Conservation (phyloP, 1,140 invertebrate genomes). For the Ladona fulva region DNA sequence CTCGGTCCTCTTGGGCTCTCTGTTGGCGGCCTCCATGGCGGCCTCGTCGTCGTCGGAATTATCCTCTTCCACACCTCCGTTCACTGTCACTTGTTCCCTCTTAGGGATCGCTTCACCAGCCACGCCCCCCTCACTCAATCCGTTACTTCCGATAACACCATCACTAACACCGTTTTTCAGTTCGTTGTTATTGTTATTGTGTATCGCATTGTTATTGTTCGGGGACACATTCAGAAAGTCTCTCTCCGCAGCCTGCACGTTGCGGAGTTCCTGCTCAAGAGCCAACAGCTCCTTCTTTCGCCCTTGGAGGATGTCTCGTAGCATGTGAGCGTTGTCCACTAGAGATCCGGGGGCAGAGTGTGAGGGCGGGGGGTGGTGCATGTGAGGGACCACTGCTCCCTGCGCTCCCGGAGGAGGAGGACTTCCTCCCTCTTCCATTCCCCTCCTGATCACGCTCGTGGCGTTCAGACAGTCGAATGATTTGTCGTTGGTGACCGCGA, state of each 20-base stretch:
- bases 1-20: not conserved
- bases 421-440: conserved; percentile 28
- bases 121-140: conserved; percentile 24
- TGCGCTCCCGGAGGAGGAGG: conserved; percentile 21
- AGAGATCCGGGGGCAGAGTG: conserved; percentile 21
- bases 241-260: conserved; percentile 33
- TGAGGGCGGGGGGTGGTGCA: not conserved
- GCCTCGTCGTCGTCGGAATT: conserved; percentile 39
- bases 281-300: conserved; percentile 65
- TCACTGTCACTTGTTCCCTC: conserved; percentile 35
- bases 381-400: not conserved
- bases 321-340: conserved; percentile 58
- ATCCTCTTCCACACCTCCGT: conserved; percentile 43
- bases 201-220: conserved; percentile 33
- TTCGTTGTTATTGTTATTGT: conserved; percentile 43
- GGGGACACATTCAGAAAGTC: conserved; percentile 32
- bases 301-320: conserved; percentile 71
- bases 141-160: conserved; percentile 6
- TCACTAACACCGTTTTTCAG: conserved; percentile 28
- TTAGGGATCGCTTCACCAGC: conserved; percentile 20
- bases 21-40: conserved; percentile 37
- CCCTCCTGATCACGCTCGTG: conserved; percentile 26
- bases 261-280: conserved; percentile 49
- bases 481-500: conserved; percentile 24
- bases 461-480: conserved; percentile 27